phyloP scores from a whole-genome alignment of 2,888 invertebrate species.

The Lithophane ornitopus region DNA sequence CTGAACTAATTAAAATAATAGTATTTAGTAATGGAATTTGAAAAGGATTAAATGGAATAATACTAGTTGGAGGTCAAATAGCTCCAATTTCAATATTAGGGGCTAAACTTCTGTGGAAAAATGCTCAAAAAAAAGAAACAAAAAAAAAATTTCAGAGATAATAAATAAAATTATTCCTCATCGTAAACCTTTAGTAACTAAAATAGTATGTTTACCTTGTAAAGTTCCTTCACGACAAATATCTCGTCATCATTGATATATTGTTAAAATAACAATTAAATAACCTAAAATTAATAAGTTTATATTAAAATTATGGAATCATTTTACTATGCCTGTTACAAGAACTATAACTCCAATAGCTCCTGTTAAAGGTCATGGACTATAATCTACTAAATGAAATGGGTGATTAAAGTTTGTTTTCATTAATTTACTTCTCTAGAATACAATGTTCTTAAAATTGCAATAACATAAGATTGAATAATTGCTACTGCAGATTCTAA shows the following conservation, averaged over 20 bases:
- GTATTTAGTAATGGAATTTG: conserved; percentile 94
- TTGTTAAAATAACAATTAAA: conserved; percentile 85
- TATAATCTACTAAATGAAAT: conserved; percentile 92
- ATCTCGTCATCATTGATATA: conserved; percentile 94
- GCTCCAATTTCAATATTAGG: conserved; percentile 83
- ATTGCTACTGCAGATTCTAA: no score
- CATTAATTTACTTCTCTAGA: conserved; percentile 92
- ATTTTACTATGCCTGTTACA: conserved; percentile 91
- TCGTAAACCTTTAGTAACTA: conserved; percentile 91
- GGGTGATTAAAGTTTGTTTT: conserved; percentile 90
- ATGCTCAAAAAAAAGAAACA: conserved; percentile 91
- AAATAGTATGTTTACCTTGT: conserved; percentile 92
- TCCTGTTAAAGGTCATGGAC: conserved; percentile 92
- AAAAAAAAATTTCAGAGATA: conserved; percentile 92
- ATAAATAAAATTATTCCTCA: conserved; percentile 94
- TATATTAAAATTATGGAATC: conserved; percentile 90
- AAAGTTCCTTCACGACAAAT: conserved; percentile 92
- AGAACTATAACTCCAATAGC: conserved; percentile 91
- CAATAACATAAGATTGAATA: no score
- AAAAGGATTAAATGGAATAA: conserved; percentile 92
- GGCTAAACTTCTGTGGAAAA: conserved; percentile 88
- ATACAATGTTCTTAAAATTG: conserved; percentile 92
- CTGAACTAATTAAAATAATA: conserved; percentile 93
- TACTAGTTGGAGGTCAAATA: conserved; percentile 92
- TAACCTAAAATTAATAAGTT: conserved; percentile 89